Evolutionary conservation across 2,888 invertebrate genomes (phyloP).

Genomic region (Ptychoptera contaminata): DNA sequence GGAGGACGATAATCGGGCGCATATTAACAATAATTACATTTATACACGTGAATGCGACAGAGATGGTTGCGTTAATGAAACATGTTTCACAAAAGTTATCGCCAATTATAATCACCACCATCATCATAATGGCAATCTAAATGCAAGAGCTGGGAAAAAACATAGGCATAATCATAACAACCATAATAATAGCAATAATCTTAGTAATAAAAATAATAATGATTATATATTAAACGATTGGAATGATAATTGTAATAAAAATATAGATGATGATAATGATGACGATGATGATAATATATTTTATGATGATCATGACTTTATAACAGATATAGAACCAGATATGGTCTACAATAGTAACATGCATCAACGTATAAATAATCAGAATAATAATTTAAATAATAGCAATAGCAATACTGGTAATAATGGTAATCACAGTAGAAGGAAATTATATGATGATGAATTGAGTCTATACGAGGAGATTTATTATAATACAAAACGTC

Average conservation of each 20-base stretch:
- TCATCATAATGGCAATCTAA: background rate
- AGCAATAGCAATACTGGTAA: background rate
- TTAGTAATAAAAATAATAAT: constrained; percentile 14
- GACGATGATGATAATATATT: constrained; percentile 13
- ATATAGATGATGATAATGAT: constrained; percentile 15
- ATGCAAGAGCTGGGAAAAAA: background rate
- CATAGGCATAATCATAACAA: background rate
- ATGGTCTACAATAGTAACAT: no score
- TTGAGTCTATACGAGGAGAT: constrained; percentile 1
- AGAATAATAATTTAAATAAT: constrained; percentile 14
- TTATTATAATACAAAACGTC: background rate
- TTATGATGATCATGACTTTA: constrained; percentile 9
- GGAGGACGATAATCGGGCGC: background rate
- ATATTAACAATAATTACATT: background rate
- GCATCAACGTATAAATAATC: constrained; percentile 15
- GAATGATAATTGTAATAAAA: constrained; percentile 4
- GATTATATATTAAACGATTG: constrained; percentile 16
- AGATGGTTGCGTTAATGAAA: constrained; percentile 7
- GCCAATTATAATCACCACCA: background rate
- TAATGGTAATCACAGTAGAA: background rate
- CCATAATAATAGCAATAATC: background rate
- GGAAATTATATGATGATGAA: constrained; percentile 1
- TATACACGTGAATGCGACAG: constrained; percentile 5
- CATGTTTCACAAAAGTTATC: constrained; percentile 6
- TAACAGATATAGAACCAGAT: constrained; percentile 18